These are phyloP conservation scores for Latrodectus elegans DNA, from an alignment of 2,888 invertebrate genomes.

Conservation along the genomic window DNA sequence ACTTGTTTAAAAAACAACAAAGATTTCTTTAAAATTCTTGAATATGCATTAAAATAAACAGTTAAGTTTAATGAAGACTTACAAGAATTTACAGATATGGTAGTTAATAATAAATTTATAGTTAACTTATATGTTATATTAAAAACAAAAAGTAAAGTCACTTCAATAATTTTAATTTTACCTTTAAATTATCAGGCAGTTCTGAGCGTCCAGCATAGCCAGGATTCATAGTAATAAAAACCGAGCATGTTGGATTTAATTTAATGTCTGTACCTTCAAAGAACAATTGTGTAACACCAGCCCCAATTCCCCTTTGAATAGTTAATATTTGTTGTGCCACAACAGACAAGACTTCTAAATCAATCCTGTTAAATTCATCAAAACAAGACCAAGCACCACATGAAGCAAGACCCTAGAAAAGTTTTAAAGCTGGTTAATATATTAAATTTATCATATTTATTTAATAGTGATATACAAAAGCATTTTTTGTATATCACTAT, in stretches of 20 bases:
- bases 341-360: conserved; percentile 87
- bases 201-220: conserved; percentile 77
- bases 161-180: conserved; percentile 45
- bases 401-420: conserved; percentile 74
- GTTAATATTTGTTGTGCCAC: conserved; percentile 88
- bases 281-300: conserved; percentile 74
- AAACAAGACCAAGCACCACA: conserved; percentile 87
- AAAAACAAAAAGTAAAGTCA: no score
- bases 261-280: conserved; percentile 70
- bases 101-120: no score
- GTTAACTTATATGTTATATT: no score
- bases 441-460: conserved; percentile 72
- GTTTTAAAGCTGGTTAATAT: no score
- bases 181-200: conserved; percentile 77
- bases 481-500: background rate
- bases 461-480: background rate
- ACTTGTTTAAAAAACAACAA: no score
- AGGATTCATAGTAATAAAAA: conserved; percentile 75
- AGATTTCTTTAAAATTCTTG: no score
- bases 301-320: conserved; percentile 79
- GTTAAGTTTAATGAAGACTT: no score
- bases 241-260: conserved; percentile 67
- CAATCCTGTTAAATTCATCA: conserved; percentile 89
- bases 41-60: no score
- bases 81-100: no score